These are phyloP conservation scores for Phalera bucephala DNA, from an alignment of 2,888 invertebrate genomes.

Conservation along the genomic window DNA sequence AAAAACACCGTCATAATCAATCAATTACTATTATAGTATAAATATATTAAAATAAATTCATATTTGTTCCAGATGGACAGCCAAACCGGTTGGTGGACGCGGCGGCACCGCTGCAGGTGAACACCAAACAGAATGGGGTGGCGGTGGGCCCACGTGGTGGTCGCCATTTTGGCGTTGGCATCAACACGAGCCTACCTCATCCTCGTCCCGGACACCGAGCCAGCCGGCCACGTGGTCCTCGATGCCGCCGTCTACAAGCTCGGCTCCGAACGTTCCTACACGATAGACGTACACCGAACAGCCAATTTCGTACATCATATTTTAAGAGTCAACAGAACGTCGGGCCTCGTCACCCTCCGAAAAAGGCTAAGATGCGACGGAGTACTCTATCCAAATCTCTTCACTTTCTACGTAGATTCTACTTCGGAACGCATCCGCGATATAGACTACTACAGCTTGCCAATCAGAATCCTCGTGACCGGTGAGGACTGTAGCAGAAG, in stretches of 20 bases:
- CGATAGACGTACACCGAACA: constrained; percentile 90
- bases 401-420: constrained; percentile 94
- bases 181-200: constrained; percentile 78
- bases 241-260: constrained; percentile 91
- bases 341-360: constrained; percentile 88
- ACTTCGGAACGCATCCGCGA: constrained; percentile 90
- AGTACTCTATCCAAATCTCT: constrained; percentile 91
- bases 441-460: constrained; percentile 92
- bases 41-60: too few species aligned
- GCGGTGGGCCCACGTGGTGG: constrained; percentile 52
- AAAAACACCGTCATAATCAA: too few species aligned
- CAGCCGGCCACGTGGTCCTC: constrained; percentile 87
- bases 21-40: too few species aligned
- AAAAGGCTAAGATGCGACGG: constrained; percentile 90
- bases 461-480: constrained; percentile 88
- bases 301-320: constrained; percentile 92
- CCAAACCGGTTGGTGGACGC: constrained; percentile 51
- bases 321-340: constrained; percentile 88
- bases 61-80: constrained; percentile 66
- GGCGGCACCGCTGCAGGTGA: constrained; percentile 75
- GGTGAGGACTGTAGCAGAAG: constrained; percentile 87
- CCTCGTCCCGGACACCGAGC: constrained; percentile 82
- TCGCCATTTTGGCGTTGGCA: constrained; percentile 52
- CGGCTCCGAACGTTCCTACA: constrained; percentile 90
- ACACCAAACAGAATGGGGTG: constrained; percentile 46